Base-by-base conservation (phyloP, 2,797 vertebrate genomes). In the Triplophysa bombifrons region DNA sequence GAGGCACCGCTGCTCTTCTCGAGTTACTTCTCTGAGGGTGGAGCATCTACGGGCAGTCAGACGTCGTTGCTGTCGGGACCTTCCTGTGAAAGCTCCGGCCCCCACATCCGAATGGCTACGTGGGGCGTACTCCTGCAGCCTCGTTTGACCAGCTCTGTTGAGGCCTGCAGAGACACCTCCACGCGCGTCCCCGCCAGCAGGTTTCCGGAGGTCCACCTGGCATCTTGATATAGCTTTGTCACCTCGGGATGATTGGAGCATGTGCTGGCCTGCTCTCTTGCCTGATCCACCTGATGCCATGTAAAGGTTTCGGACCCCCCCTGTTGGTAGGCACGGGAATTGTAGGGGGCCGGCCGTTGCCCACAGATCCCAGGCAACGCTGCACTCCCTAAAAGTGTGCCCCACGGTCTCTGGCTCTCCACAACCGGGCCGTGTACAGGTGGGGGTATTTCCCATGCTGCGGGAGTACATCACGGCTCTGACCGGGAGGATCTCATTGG, bases 281-380 rank as follows among this genome's bases (percentile, higher is more conserved):
- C 48, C 67, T 16, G 2, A n/a, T 19, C 51, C 67, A 70, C 67
- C 67, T 3, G 25, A 55, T 16, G 17, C 50, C 7, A 55, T 27
- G 9, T n/a, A 11, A 25, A 55, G 13, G 4, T n/a, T 34, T 19
- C 6, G 22, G 66, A 14, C 46, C 27, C 17, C 17, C 51, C 51
- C 5, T 53, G 6, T 19, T 9, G 55, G 76, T 13, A 78, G 65
- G 55, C 55, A 12, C 14, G n/a, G 44, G 75, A 25, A 77, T 70
- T 34, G 38, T 4, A 60, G 25, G 27, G 19, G 67, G 14, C 56
- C 9, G 12, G 22, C 22, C 27, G 0, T 64, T 30, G 61, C 30
- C 61, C 61, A 64, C 61, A n/a, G 61, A 30, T 64, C 34, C 61
- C 30, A 17, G 17, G 2, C 61, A 64, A 1, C 25, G 0, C 53